Evolutionary conservation across 2,113 vertebrate genomes (phyloP), one percentile per base, ranked within the genome.

Genomic region (Ascaphus truei): DNA sequence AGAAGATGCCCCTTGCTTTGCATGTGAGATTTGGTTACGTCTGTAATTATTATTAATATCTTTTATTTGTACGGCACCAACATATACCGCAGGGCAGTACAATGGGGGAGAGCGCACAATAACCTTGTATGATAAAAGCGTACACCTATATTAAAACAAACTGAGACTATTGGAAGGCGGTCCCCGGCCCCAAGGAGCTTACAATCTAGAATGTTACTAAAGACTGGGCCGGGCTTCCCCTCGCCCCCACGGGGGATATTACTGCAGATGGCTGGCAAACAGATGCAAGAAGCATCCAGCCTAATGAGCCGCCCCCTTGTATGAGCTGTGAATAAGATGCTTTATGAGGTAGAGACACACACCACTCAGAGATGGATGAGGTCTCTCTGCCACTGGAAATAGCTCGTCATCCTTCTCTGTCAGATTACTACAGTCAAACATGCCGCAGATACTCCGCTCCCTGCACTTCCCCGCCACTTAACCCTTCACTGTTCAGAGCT

Each of bases 371-470:
- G 63, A 67, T 51, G 31, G 48, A 67, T 45, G 36, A 56, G 63
- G 34, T 27, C 13, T 45, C 12, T 16, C 9, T 41, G 26, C 26
- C 51, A 23, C 27, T 4, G 16, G 5, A 67, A 41, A 56, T 55
- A 41, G 34, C 26, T 22, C 26, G 26, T 45, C 63, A 67, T 67
- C 37, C 36, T 33, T 67, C 63, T 67, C 25, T 56, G 63, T 67
- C 63, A 67, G 13, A 45, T 67, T 67, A 67, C 27, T 13, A 23
- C 12, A 63, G 45, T 11, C 61, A 51, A 29, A 34, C 45, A 26
- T 34, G 31, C 30, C 25, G 8, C 5, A 50, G 22, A 26, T 8
- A 51, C 33, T n/a, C 13, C 30, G 36, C 33, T n/a, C 13, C 30
- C 58, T 22, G 12, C 39, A 5, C 12, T 18, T 3, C 16, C 10